These are phyloP conservation scores for Rhagium mordax DNA, from an alignment of 2,888 invertebrate species.

Conservation along the genomic window DNA sequence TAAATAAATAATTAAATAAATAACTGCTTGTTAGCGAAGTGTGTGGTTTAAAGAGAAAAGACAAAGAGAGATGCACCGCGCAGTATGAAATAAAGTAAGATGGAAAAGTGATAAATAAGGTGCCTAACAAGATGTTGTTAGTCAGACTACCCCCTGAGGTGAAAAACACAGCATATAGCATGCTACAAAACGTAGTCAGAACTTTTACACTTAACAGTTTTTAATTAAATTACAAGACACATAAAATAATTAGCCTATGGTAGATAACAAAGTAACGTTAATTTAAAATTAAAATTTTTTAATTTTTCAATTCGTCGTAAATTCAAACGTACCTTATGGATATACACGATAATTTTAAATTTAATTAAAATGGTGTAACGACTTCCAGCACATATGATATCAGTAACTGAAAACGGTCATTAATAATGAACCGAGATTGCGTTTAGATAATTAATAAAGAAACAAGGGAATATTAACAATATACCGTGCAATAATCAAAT, in stretches of 20 bases:
- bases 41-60: constrained; percentile 61
- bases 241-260: constrained; percentile 55
- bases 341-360: not conserved
- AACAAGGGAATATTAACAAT: too few species aligned
- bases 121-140: constrained; percentile 70
- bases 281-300: constrained; percentile 20
- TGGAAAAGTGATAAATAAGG: constrained; percentile 68
- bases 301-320: not conserved
- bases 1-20: constrained; percentile 72
- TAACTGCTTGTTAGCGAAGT: constrained; percentile 71
- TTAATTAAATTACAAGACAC: constrained; percentile 58
- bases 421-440: not conserved
- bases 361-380: not conserved
- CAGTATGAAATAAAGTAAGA: constrained; percentile 24
- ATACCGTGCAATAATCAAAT: too few species aligned
- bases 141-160: constrained; percentile 70
- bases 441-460: too few species aligned
- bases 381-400: not conserved
- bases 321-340: not conserved
- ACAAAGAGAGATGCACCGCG: constrained; percentile 31
- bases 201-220: constrained; percentile 54
- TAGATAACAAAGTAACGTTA: constrained; percentile 20
- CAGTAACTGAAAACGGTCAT: not conserved
- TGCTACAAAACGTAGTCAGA: constrained; percentile 47
- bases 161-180: constrained; percentile 62